Conservation (phyloP, 2,888 invertebrate species). For the Cybosia mesomella region DNA sequence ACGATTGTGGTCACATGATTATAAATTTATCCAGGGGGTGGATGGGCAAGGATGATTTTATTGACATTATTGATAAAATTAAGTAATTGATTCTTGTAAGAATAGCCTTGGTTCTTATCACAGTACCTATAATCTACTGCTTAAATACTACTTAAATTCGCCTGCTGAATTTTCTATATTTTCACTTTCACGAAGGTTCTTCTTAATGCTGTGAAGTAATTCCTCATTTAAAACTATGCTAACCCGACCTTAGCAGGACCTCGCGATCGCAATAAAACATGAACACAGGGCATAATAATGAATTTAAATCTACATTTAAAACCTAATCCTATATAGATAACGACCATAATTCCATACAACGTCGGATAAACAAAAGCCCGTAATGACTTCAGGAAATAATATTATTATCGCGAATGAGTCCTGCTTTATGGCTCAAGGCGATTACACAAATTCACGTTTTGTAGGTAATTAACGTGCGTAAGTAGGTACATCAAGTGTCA, state of each 20-base stretch:
- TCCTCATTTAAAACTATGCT: neutral
- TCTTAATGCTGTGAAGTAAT: neutral
- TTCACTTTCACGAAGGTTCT: too few species aligned
- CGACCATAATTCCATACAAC: neutral
- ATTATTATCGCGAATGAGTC: neutral
- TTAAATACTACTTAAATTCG: too few species aligned
- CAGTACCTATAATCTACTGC: too few species aligned
- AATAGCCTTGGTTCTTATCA: too few species aligned
- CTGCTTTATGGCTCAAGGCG: neutral
- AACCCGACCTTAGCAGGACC: neutral
- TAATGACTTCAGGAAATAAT: neutral
- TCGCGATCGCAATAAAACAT: neutral
- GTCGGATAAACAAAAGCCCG: neutral
- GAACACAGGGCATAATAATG: neutral
- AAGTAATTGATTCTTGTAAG: too few species aligned
- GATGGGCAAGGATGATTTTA: too few species aligned
- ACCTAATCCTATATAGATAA: neutral
- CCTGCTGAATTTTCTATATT: too few species aligned
- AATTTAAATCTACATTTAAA: conserved; percentile 1
- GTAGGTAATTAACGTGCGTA: too few species aligned
- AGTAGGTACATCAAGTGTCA: too few species aligned
- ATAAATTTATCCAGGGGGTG: too few species aligned
- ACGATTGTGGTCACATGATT: too few species aligned
- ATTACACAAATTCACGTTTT: neutral
- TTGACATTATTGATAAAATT: too few species aligned